Evolutionary conservation across 92 coral and sea anemone species (phyloP).

Genomic region (Zoanthus solanderi): DNA sequence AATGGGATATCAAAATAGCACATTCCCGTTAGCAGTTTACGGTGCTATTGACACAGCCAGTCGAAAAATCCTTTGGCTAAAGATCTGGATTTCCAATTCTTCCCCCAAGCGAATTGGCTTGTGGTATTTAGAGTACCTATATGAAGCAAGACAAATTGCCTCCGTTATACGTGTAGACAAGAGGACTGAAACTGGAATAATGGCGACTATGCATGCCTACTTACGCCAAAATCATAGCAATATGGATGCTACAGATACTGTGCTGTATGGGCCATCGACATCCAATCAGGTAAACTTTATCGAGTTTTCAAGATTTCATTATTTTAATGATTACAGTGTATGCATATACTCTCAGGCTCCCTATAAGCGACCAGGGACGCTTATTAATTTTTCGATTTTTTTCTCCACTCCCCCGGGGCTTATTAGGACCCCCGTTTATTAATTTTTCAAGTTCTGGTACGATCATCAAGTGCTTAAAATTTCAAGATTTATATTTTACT

Average conservation of each 20-base stretch:
- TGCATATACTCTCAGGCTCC: not conserved
- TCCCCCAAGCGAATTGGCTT: constrained; percentile 56
- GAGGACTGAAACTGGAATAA: constrained; percentile 20
- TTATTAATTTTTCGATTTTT: no score
- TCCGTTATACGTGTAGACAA: constrained; percentile 49
- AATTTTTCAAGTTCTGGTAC: no score
- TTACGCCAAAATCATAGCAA: constrained; percentile 50
- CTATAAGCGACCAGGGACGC: not conserved
- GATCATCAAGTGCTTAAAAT: no score
- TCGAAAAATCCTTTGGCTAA: constrained; percentile 51
- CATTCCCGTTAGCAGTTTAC: constrained; percentile 31
- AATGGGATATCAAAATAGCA: constrained; percentile 40
- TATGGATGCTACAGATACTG: constrained; percentile 45
- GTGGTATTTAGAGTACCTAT: constrained; percentile 49
- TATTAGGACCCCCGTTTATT: no score
- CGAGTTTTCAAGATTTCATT: constrained; percentile 3
- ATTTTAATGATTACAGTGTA: not conserved
- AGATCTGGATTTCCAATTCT: constrained; percentile 55
- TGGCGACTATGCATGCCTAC: constrained; percentile 49
- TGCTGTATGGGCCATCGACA: constrained; percentile 20
- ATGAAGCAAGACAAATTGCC: constrained; percentile 50
- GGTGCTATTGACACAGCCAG: constrained; percentile 41
- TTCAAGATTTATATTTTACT: no score
- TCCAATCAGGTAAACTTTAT: constrained; percentile 25
- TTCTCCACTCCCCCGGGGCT: no score